Evolutionary conservation across 2,888 invertebrate genomes (phyloP).

Genomic region (Phlogophora meticulosa): DNA sequence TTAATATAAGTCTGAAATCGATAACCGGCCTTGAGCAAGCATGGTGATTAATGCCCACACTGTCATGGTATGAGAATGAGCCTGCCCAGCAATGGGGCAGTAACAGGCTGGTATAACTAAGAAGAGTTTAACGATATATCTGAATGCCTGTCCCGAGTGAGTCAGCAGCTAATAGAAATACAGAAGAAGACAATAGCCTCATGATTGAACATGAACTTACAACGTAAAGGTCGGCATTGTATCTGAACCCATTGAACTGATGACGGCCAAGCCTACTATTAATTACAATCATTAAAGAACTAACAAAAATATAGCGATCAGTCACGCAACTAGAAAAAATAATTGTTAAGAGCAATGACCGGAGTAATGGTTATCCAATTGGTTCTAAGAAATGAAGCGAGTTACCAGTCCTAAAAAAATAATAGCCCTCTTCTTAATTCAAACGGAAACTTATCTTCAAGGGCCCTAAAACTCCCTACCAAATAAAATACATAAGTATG

Average conservation of each 20-base stretch:
- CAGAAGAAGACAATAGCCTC: slow-evolving; percentile 24
- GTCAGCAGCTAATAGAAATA: not conserved
- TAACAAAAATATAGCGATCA: slow-evolving; percentile 15
- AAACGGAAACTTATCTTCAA: not conserved
- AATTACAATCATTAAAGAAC: slow-evolving; percentile 23
- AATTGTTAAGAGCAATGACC: slow-evolving; percentile 26
- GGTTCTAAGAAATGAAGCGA: slow-evolving; percentile 9
- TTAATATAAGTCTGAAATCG: no score
- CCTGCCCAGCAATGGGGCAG: no score
- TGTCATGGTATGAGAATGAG: no score
- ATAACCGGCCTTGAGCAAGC: no score
- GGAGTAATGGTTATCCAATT: slow-evolving; percentile 23
- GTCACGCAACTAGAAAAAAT: slow-evolving; percentile 44
- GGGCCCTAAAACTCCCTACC: no score
- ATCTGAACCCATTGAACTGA: slow-evolving; percentile 17
- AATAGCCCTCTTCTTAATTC: not conserved
- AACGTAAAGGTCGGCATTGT: slow-evolving; percentile 24
- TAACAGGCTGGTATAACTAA: no score
- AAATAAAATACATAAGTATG: not conserved
- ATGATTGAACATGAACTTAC: slow-evolving; percentile 31
- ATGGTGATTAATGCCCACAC: no score
- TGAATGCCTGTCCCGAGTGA: not conserved
- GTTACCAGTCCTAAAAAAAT: not conserved
- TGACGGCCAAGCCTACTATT: slow-evolving; percentile 28
- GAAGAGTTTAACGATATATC: slow-evolving; percentile 1